phyloP scores from a whole-genome alignment of 2,797 vertebrate genomes.

The Propithecus perrieri region DNA sequence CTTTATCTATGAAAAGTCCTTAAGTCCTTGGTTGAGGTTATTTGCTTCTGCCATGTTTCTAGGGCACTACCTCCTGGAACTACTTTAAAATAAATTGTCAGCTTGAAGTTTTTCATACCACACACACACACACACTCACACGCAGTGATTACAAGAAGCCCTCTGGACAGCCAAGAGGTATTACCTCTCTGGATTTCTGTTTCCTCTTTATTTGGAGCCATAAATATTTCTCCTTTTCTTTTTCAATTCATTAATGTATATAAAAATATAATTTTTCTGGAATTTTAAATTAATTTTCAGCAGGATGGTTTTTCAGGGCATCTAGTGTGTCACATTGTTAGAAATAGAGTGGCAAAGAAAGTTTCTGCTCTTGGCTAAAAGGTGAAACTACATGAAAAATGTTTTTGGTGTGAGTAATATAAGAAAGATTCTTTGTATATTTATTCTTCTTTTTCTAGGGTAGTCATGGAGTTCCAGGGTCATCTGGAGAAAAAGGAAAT shows the following conservation, averaged over 20 bases:
- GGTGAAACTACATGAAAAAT: neutral
- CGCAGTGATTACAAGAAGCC: neutral
- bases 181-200: neutral
- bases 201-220: conserved; percentile 5
- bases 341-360: neutral
- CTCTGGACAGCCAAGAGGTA: neutral
- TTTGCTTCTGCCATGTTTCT: neutral
- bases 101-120: neutral
- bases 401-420: neutral
- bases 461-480: conserved; percentile 25
- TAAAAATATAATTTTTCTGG: neutral
- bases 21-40: neutral
- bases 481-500: conserved; percentile 61
- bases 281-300: neutral
- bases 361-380: neutral
- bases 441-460: conserved; percentile 37
- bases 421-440: neutral
- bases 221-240: neutral
- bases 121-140: neutral
- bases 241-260: neutral
- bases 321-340: neutral
- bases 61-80: neutral
- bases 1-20: neutral
- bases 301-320: neutral
- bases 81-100: neutral